Base-by-base conservation (phyloP, 1,140 invertebrate genomes). In the Cotesia glomerata region DNA sequence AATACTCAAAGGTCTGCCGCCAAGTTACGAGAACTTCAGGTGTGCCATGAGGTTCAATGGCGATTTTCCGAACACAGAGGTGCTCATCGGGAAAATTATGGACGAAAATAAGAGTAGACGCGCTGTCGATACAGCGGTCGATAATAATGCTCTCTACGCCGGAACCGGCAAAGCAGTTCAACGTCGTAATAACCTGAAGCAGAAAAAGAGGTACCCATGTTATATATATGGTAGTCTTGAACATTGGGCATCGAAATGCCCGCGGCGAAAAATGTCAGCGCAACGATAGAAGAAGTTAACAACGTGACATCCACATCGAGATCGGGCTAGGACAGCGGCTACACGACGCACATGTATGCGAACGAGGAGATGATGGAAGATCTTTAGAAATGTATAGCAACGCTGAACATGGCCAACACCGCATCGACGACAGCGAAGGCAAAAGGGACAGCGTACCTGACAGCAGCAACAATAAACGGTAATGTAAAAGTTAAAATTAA, bases 1-100 rank as follows among this genome's bases (percentile, higher is more conserved):
- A 77, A 70, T 82, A 26, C 61, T 81, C 18, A 76, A 79, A 49
- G 80, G 75, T 69, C 61, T 79, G 2, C 71, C 73, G n/a, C 1
- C 69, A 2, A 62, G 34, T 34, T 80, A 52, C 32, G 75, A 79
- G 61, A 79, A 80, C 54, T 81, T 81, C 61, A 58, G 78, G 56
- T 72, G 78, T 63, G 80, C 78, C n/a, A 77, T 79, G 5, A 77
- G 80, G 67, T 76, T 75, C 32, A 62, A 36, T 0, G 36, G 32
- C 45, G 34, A 16, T n/a, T n/a, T n/a, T n/a, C n/a, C n/a, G n/a
- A n/a, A n/a, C n/a, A n/a, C n/a, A n/a, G n/a, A n/a, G n/a, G n/a
- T n/a, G n/a, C n/a, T n/a, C n/a, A n/a, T n/a, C n/a, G n/a, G n/a
- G n/a, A n/a, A n/a, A n/a, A n/a, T n/a, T n/a, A n/a, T n/a, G n/a